Evolutionary conservation across 2,888 invertebrate species (phyloP), one percentile per base, ranked within the genome.

Genomic region (Lasioglossum calceatum): DNA sequence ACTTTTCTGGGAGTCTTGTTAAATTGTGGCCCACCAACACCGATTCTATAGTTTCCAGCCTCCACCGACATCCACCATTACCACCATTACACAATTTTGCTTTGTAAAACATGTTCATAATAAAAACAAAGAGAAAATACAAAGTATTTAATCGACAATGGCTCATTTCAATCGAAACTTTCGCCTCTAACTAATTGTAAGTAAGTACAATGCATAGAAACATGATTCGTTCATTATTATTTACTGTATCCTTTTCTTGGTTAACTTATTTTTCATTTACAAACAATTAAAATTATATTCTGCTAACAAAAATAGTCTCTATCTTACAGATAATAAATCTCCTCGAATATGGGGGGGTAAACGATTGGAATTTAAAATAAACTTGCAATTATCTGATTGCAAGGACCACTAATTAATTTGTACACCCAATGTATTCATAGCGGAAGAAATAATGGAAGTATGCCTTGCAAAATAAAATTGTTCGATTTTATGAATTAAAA

Each of bases 101-200:
- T 95, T 95, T 95, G 94, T 95, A 95, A 95, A 94, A 94, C 93
- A 94, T 94, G 94, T 95, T 95, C 94, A 93, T 94, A 95, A 94
- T 95, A 95, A 95, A 94, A 88, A 84, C 27, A 93, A 92, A 88
- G 85, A 86, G 87, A 77, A 47, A 90, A 90, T 76, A 87, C 80
- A 83, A 78, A 74, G 90, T 90, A 92, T 91, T 90, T 90, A 91
- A 88, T 92, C 90, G 78, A 89, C 79, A 76, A 36, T 10, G 61
- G 73, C 50, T 84, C 23, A 54, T 73, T 84, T 82, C 64, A 77
- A 73, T 84, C 39, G 32, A 64, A 61, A 23, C 27, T 16, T 23
- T 23, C 61, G 1, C 12, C 16, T 42, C n/a, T 76, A 54, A 23
- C 42, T 42, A 14, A 44, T 14, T 44, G 10, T 10, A 54, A 23